Conservation (phyloP, 2,888 invertebrate genomes). For the Cheilosia soror region DNA sequence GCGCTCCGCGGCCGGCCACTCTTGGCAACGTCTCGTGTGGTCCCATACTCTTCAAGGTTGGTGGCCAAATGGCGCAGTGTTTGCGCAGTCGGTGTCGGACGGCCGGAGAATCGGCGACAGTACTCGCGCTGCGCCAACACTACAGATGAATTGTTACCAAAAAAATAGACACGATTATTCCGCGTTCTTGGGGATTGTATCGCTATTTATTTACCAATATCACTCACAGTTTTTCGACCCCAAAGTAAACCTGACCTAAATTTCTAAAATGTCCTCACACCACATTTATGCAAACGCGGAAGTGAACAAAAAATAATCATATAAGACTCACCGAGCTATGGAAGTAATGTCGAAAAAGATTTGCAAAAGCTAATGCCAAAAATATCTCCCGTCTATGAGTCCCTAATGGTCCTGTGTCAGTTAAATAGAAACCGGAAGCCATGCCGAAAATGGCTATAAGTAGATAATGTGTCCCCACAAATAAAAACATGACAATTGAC, state of each 20-base stretch:
- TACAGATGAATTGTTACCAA: not conserved
- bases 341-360: slow-evolving; percentile 10
- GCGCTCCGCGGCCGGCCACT: no score
- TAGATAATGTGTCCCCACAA: slow-evolving; percentile 65
- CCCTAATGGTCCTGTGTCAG: slow-evolving; percentile 59
- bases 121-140: not conserved
- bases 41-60: no score
- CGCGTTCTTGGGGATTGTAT: not conserved
- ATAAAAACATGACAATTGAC: slow-evolving; percentile 64
- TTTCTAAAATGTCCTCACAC: no score
- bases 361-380: slow-evolving; percentile 13
- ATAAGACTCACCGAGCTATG: slow-evolving; percentile 1
- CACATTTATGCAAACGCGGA: not conserved
- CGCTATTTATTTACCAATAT: not conserved
- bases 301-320: not conserved
- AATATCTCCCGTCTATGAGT: slow-evolving; percentile 55
- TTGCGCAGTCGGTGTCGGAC: no score
- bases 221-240: no score
- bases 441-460: slow-evolving; percentile 65
- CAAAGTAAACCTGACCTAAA: no score
- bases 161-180: not conserved
- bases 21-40: no score
- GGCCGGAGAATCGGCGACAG: no score
- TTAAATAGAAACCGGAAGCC: slow-evolving; percentile 67
- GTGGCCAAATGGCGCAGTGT: no score